Base-by-base conservation (phyloP, 2,888 invertebrate species). In the Rhaphigaster nebulosa region DNA sequence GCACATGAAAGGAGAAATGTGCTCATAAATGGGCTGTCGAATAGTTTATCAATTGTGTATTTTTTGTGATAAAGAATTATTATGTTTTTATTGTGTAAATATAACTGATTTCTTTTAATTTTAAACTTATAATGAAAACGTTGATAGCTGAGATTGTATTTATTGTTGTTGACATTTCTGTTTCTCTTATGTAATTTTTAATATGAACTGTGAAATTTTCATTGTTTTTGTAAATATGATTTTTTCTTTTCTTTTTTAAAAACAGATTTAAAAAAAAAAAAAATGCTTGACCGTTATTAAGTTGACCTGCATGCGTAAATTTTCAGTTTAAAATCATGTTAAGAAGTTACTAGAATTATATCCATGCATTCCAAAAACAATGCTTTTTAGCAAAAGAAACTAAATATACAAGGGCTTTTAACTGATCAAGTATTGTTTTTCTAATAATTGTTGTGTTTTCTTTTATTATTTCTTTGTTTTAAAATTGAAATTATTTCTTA, bases 11-110 rank as follows among this genome's bases (percentile, higher is more conserved):
- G 65, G 52, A 56, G 20, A 60, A 70, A 65, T 89, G 89, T 89
- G 60, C 89, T 89, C 89, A 89, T 89, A 45, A 89, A 89, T 89
- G 89, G 70, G 89, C 89, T 89, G 89, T 89, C 34, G 20, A 41
- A 18, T 45, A 41, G 54, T 41, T 89, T 89, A 70, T 70, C 38
- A n/a, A 45, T 89, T 88, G 41, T 80, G 80, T 88, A 56, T 54
- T 88, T 65, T 89, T 65, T 89, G 89, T 89, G 65, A 70, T 89
- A 70, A 70, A 80, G 60, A 89, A n/a, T 56, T 89, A 89, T 89
- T 89, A 65, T 70, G 70, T 89, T 89, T 41, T 80, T 80, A 80
- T 80, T 80, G 41, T 80, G 65, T 65, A 70, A 70, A 89, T 70
- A 65, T n/a, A 56, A 60, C n/a, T 65, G 23, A 34, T 65, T 88